Percentiles rank a stretch among this genome's conserved stretches.
Conservation (phyloP, 2,113 vertebrate genomes). For the Lathamus discolor region DNA sequence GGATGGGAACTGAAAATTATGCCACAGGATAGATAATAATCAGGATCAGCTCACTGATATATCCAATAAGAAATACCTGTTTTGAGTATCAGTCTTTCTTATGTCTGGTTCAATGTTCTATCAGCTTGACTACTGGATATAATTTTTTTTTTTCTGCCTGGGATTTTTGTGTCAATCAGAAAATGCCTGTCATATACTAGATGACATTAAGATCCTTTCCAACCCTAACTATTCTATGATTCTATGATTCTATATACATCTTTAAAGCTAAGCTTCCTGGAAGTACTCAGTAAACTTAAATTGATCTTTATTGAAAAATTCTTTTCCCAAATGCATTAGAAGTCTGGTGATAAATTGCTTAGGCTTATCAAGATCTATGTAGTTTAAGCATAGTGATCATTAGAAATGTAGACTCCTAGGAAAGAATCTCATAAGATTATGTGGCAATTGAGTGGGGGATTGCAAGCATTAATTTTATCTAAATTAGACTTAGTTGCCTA, state of each 20-base stretch:
- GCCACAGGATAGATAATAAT: neutral
- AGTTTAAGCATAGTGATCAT: neutral
- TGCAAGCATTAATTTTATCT: neutral
- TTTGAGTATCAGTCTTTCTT: neutral
- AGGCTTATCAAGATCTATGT: neutral
- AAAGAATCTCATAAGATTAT: neutral
- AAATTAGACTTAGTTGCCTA: neutral
- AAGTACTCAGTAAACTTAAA: neutral
- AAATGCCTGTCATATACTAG: neutral
- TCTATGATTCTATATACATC: neutral
- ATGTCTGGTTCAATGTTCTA: neutral
- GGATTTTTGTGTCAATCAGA: neutral
- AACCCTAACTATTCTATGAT: no score
- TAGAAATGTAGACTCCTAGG: neutral
- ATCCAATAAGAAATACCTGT: neutral
- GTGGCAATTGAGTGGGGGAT: neutral
- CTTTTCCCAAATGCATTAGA: neutral
- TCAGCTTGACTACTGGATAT: neutral
- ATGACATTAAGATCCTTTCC: no score
- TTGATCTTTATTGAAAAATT: neutral
- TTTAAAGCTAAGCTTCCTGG: neutral
- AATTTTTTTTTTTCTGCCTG: neutral
- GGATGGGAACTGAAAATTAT: neutral
- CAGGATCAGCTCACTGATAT: neutral
- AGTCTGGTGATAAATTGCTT: neutral